Percentiles rank a stretch among this genome's conserved stretches.
Conservation (phyloP, 1,140 invertebrate genomes). For the Lucilia cuprina region DNA sequence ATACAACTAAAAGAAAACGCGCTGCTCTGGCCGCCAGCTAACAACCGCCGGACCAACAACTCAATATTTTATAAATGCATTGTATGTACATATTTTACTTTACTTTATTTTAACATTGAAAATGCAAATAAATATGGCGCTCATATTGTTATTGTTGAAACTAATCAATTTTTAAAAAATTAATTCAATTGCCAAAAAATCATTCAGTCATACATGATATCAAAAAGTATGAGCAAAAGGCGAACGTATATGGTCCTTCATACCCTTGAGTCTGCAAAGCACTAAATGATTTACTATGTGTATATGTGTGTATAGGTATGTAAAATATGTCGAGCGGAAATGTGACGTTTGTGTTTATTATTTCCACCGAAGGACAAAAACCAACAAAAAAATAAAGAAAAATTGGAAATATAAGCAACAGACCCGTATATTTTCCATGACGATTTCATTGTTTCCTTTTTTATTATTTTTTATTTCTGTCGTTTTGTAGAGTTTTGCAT, state of each 20-base stretch:
- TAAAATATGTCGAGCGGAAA: slow-evolving; percentile 37
- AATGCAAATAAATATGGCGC: slow-evolving; percentile 18
- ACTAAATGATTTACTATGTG: not conserved
- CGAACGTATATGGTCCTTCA: slow-evolving; percentile 9
- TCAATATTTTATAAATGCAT: too few relatives aligned
- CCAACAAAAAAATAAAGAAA: not conserved
- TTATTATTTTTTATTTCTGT: not conserved
- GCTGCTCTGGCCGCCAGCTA: not conserved
- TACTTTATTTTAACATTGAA: not conserved
- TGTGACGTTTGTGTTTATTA: slow-evolving; percentile 42
- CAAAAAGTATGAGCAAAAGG: too few relatives aligned
- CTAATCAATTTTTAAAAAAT: slow-evolving; percentile 62
- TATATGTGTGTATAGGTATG: not conserved
- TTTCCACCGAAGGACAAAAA: slow-evolving; percentile 2
- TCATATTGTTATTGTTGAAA: slow-evolving; percentile 35
- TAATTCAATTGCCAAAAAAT: slow-evolving; percentile 62
- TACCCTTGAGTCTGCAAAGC: not conserved
- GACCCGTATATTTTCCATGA: not conserved
- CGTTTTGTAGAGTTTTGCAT: slow-evolving; percentile 56
- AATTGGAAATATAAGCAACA: not conserved
- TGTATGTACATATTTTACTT: not conserved
- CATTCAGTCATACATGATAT: slow-evolving; percentile 52
- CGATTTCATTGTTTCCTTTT: not conserved
- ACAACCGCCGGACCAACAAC: not conserved
- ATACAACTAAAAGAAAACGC: not conserved